Base-by-base conservation (phyloP, 1,140 invertebrate genomes). In the Lamellibrachia luymesi region DNA sequence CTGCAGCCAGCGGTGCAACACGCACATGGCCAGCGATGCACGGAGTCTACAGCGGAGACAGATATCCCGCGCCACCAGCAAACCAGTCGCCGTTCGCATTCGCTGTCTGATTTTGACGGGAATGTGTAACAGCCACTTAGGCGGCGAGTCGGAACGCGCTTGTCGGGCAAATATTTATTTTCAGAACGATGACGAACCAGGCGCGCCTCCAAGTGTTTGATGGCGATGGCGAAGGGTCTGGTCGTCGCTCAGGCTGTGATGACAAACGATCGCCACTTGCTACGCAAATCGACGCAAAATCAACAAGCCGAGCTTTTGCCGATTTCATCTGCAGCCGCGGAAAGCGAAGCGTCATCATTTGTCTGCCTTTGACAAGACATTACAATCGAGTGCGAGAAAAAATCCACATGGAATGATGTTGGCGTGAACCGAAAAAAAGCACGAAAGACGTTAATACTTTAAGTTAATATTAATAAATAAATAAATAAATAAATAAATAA, bases 111-210 rank as follows among this genome's bases (percentile, higher is more conserved):
- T 80, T 80, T 80, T 22, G 13, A 80, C 64, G 64, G 64, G 64
- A 80, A 80, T 80, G 64, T 80, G 64, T 22, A 80, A 22, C 6
- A 80, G 64, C 64, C 64, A 80, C 64, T 80, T 80, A 80, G 64
- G 64, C 64, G 64, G 64, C 13, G 64, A 80, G 38, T 22, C 64
- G 64, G 64, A 56, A 22, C 64, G 7, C 64, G 64, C 64, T 80
- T 80, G 64, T 80, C 64, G 64, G 64, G 64, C 64, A 80, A 80
- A 80, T 80, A 80, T 80, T 80, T 80, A 80, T 80, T 80, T 80
- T 80, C 64, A 80, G 64, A 80, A 80, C 64, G 64, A 80, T 80
- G 64, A 80, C 64, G 64, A 80, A 80, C 64, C 64, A 80, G 64
- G 64, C 64, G 64, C 64, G 64, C 64, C 4, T 22, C 64, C 64